Evolutionary conservation across 2,888 invertebrate species (phyloP).

Genomic region (Drosophila diplacantha): DNA sequence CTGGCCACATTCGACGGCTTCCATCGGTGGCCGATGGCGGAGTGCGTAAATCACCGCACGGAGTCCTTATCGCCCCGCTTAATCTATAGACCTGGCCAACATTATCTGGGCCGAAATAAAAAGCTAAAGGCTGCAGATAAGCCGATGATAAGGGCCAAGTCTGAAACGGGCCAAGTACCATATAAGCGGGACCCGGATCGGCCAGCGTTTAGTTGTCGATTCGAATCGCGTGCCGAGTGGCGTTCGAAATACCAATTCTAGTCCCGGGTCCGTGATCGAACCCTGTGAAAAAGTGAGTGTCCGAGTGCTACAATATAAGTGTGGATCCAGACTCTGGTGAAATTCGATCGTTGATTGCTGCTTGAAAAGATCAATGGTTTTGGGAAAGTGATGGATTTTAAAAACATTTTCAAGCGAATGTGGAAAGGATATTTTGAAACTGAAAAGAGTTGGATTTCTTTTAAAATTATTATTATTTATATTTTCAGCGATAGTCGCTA

Average conservation of each 20-base stretch:
- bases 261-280: constrained; percentile 1
- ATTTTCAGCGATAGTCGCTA: not conserved
- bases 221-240: constrained; percentile 26
- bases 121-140: constrained; percentile 57
- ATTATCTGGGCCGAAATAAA: constrained; percentile 64
- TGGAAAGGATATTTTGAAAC: not conserved
- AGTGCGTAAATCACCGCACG: constrained; percentile 54
- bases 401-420: not conserved
- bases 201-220: constrained; percentile 47
- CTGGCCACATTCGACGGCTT: constrained; percentile 17
- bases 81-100: constrained; percentile 51
- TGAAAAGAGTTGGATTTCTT: too few relatives aligned
- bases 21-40: constrained; percentile 38
- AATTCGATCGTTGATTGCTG: constrained; percentile 1
- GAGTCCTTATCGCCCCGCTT: constrained; percentile 48
- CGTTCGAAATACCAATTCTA: constrained; percentile 22
- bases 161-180: constrained; percentile 20
- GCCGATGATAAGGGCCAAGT: constrained; percentile 32
- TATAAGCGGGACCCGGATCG: constrained; percentile 47
- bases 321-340: constrained; percentile 2
- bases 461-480: not conserved
- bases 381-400: not conserved
- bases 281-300: constrained; percentile 43
- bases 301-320: constrained; percentile 7
- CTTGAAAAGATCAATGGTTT: not conserved